Percentiles rank a stretch among this genome's conserved stretches.
Conservation (phyloP, 2,797 vertebrate genomes). For the Microctenopoma steveboyesi region DNA sequence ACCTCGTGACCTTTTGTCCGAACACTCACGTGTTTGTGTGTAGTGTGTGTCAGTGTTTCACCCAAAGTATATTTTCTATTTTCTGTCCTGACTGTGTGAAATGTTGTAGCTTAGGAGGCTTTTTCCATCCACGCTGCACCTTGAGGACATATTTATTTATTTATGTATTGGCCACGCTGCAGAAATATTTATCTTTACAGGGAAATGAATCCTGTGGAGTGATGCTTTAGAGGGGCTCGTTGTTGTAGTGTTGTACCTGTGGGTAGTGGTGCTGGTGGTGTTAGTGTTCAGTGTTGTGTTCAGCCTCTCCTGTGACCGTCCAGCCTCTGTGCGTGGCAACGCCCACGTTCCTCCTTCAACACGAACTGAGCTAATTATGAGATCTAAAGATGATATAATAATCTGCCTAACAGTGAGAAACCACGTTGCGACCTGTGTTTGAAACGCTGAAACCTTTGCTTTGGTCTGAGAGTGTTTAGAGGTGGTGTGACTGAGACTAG, state of each 20-base stretch:
- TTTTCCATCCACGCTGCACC: constrained; percentile 34
- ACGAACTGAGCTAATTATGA: background rate
- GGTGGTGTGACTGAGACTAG: too few species aligned
- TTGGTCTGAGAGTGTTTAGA: too few species aligned
- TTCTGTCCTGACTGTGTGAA: constrained; percentile 13
- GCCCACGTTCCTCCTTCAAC: background rate
- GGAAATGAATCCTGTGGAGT: background rate
- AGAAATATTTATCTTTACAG: constrained; percentile 34
- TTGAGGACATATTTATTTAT: constrained; percentile 42
- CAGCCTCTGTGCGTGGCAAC: constrained; percentile 15
- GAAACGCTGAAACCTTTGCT: too few species aligned
- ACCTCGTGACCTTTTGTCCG: constrained; percentile 6
- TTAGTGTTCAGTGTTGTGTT: constrained; percentile 51
- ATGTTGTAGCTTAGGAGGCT: constrained; percentile 26
- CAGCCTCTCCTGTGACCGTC: constrained; percentile 24
- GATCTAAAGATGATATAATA: too few species aligned
- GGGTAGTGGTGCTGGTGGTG: constrained; percentile 31
- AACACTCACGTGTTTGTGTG: constrained; percentile 20
- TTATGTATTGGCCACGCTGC: constrained; percentile 19
- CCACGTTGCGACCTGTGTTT: too few species aligned
- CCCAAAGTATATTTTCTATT: constrained; percentile 59
- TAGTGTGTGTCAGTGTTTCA: constrained; percentile 31
- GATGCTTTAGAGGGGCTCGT: constrained; percentile 8
- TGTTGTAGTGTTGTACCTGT: constrained; percentile 53
- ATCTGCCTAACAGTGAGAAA: too few species aligned